Evolutionary conservation across 2,797 vertebrate genomes (phyloP), one percentile per base, ranked within the genome.

Genomic region (Sebastes hopkinsi): DNA sequence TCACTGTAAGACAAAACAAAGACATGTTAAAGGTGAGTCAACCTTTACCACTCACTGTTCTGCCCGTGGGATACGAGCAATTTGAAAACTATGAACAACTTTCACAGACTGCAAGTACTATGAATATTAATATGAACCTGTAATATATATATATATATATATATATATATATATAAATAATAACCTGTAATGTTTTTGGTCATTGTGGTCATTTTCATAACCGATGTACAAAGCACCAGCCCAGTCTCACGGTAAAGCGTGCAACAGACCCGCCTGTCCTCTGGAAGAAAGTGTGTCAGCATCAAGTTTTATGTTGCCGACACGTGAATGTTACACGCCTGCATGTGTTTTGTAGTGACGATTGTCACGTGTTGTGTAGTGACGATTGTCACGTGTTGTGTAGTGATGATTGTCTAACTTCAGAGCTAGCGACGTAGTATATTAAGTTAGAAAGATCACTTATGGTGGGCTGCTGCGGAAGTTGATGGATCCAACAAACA

Each of bases 11-110:
- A 38, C 52, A 74, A 76, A 76, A 25, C 1, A 11, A 4, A 36
- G 46, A 76, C 62, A 65, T 85, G 61, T 56, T 68, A 62, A 68
- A 82, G 69, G 64, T 83, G 62, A 86, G 68, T 18, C 74, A 69
- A 89, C 83, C 78, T 86, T 69, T 9, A 68, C 73, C 65, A 36
- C 67, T 69, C 30, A 72, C 83, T 65, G 76, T 25, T 86, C 42
- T 67, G 34, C 80, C 74, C 1, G 20, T 25, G 54, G 77, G 85
- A 67, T 69, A 14, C 6, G 14, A 60, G 6, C 25, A 23, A 5
- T 9, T 2, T 30, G n/a, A 50, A 32, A 79, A 72, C 64, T 29
- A 34, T 42, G 12, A 69, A 30, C 59, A 69, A 74, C 38, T 67
- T 81, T 62, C 11, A 58, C 18, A 16, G 22, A 62, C 22, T n/a